Evolutionary conservation across 2,888 invertebrate species (phyloP), one percentile per base, ranked within the genome.

Genomic region (Noctuana brunneofusca): DNA sequence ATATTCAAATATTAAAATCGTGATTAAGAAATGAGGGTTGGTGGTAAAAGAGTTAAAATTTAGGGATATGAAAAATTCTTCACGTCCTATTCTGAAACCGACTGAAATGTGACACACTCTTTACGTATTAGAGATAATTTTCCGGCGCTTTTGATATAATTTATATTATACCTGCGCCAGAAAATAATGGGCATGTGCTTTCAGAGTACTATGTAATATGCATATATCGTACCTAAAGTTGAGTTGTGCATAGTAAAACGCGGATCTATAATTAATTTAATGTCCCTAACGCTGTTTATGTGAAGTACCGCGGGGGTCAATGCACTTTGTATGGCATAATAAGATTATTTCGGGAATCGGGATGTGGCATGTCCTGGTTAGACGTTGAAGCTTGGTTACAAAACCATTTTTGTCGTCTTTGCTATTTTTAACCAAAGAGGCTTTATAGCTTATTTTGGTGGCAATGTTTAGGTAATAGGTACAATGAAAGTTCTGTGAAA

Each of bases 241-340:
- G 18, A 22, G 14, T 30, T 20, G 18, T 4, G 35, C 14, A 32
- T 63, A 62, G 53, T 32, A 38, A 14, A 27, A 63, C 55, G 63
- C 55, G 53, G 20, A 71, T 78, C 85, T 87, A 83, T 83, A 78
- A 80, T 80, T 84, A 81, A 77, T 76, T 80, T 81, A 68, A 83
- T 80, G 79, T 80, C 75, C 69, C 72, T 68, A 70, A 64, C 68
- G 62, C 68, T 65, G 66, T 67, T 68, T 64, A 62, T 66, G 75
- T 78, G 76, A 74, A 69, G 80, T 79, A 77, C 73, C 70, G 35
- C 60, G 72, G 68, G 60, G 87, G 79, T 84, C 85, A 73, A 75
- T 73, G 86, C 68, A 72, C 87, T 75, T 71, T 67, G 73, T 68
- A 69, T 68, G 67, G 68, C 66, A 70, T 70, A 72, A 69, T 69